Evolutionary conservation across 2,113 vertebrate genomes (phyloP), one percentile per base, ranked within the genome.

Genomic region (Apus apus): DNA sequence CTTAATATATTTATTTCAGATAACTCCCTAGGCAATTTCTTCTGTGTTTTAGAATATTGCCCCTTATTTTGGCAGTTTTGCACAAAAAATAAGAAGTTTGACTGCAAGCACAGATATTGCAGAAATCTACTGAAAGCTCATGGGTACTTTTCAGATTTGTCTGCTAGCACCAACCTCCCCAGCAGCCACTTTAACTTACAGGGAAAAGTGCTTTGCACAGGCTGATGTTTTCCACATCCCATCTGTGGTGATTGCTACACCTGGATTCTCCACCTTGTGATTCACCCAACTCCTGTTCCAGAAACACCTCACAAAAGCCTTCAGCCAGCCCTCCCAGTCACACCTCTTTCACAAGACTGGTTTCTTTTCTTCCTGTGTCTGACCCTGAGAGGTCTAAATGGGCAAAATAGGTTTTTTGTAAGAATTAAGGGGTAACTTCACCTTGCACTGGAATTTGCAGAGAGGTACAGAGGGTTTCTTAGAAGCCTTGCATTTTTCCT

Each of bases 1-100:
- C 18, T 11, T 97, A 96, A 96, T 97, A 96, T 98, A 96, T 98
- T 98, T 98, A 96, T 97, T 98, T 96, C 94, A 54, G 84, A 78
- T 67, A 82, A 89, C 83, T 96, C 93, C 91, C 53, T 68, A 40
- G 43, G 90, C 92, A 66, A 32, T 20, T 87, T 78, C 65, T 87
- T 92, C 91, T 90, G 15, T 93, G 57, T 94, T 96, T 92, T 91
- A 97, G 92, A 84, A 88, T 74, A 85, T 95, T 27, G 6, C 46
- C 30, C 46, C 46, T 4, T 74, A 45, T 96, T 96, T 93, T 75
- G 25, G 21, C n/a, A 40, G 65, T 87, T 93, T 91, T 94, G 87
- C 64, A 51, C 67, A 40, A 82, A 89, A 97, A 96, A 94, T 83
- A 27, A n/a, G n/a, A 62, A 96, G 61, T 83, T 29, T 78, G 66